A percentile compares a stretch with the other conserved stretches of the same genome.
Evolutionary conservation across 2,797 vertebrate species (phyloP).

Genomic region (Myripristis murdjan): DNA sequence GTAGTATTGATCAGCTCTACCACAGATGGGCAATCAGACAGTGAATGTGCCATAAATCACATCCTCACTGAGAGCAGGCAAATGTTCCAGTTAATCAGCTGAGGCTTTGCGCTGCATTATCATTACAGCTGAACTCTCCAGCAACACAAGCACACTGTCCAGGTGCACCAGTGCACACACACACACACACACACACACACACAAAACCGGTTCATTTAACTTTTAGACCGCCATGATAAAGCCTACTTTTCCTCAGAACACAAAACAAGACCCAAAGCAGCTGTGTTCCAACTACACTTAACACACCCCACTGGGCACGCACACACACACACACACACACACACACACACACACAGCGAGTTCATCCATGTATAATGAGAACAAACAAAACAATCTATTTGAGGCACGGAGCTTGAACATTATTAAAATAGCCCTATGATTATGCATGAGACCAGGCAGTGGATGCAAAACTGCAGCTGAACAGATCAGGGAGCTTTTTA

Average conservation of each 20-base stretch:
- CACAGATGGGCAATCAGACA: no score
- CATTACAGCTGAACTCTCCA: neutral
- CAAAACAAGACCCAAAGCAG: conserved; percentile 43
- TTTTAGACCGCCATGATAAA: conserved; percentile 34
- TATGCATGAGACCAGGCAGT: conserved; percentile 33
- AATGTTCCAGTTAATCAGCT: neutral
- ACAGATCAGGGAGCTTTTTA: conserved; percentile 38
- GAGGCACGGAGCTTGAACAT: conserved; percentile 35
- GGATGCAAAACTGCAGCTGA: conserved; percentile 43
- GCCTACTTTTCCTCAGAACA: conserved; percentile 46
- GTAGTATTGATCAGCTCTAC: no score
- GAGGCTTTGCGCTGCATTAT: conserved; percentile 11
- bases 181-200: conserved; percentile 15
- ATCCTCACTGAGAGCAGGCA: no score
- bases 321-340: conserved; percentile 18
- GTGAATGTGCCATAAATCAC: no score
- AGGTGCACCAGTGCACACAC: conserved; percentile 10
- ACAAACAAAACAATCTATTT: conserved; percentile 35
- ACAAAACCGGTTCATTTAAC: conserved; percentile 50
- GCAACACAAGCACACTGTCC: conserved; percentile 7
- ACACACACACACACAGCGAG: conserved; percentile 35
- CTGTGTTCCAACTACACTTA: conserved; percentile 50
- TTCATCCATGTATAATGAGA: conserved; percentile 52
- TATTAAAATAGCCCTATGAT: conserved; percentile 62
- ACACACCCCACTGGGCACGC: conserved; percentile 26